These are phyloP conservation scores for Norana najaformis DNA, from an alignment of 2,888 invertebrate genomes.

Conservation along the genomic window DNA sequence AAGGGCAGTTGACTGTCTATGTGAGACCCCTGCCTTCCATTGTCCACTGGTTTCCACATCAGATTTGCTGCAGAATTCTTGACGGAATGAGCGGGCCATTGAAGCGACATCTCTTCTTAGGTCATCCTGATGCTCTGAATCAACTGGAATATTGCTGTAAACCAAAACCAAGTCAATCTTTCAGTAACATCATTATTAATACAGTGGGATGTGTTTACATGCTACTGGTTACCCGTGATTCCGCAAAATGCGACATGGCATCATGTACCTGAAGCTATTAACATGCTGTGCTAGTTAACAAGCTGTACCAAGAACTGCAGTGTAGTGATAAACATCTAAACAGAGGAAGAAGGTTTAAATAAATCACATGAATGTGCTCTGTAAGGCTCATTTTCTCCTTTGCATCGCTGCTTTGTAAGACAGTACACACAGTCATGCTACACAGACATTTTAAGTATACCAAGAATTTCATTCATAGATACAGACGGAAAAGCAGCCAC, in stretches of 20 bases:
- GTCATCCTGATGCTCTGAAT: conserved; percentile 73
- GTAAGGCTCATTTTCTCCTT: too few species aligned
- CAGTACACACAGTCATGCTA: too few species aligned
- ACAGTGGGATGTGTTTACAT: background rate
- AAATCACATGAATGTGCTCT: too few species aligned
- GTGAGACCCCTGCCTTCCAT: background rate
- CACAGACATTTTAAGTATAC: background rate
- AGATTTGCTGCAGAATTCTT: conserved; percentile 33
- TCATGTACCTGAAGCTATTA: too few species aligned
- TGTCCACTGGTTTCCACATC: conserved; percentile 61
- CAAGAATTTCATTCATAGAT: background rate
- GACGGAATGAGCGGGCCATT: conserved; percentile 30
- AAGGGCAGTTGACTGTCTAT: conserved; percentile 1
- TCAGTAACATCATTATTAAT: background rate
- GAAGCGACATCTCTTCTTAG: conserved; percentile 40
- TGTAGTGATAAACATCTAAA: too few species aligned
- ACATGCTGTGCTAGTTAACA: too few species aligned
- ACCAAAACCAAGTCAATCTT: background rate
- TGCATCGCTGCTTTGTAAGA: too few species aligned
- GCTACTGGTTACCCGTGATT: background rate
- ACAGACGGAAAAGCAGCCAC: too few species aligned
- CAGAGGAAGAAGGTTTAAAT: too few species aligned
- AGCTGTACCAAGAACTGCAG: too few species aligned
- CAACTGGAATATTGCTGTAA: conserved; percentile 91
- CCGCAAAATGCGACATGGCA: background rate